phyloP scores from a whole-genome alignment of 2,888 invertebrate species.

The Apodemia zela region DNA sequence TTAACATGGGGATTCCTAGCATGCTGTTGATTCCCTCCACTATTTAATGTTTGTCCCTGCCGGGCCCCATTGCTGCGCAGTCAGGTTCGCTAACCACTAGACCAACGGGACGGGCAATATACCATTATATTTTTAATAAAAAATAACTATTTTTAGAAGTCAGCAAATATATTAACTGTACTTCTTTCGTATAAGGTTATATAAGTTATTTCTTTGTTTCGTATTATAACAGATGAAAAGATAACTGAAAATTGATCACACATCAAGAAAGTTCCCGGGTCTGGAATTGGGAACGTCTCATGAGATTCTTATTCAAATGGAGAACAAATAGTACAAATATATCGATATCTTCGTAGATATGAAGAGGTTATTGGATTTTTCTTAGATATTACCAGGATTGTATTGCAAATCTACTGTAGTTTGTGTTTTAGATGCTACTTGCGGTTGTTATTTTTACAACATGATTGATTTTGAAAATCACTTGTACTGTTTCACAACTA shows the following conservation, averaged over 20 bases:
- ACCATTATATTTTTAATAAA: too few species aligned
- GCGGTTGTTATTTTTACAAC: neutral
- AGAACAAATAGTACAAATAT: neutral
- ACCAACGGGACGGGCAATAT: too few species aligned
- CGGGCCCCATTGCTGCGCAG: too few species aligned
- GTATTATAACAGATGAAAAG: neutral
- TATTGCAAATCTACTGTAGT: neutral
- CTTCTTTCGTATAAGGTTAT: neutral
- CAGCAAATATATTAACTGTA: too few species aligned
- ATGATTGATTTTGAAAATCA: too few species aligned
- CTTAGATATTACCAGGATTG: neutral
- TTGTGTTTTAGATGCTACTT: neutral
- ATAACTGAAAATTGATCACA: neutral
- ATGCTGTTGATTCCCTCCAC: too few species aligned
- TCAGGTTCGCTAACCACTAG: too few species aligned
- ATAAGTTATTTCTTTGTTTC: neutral
- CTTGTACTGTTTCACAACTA: too few species aligned
- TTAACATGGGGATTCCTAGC: too few species aligned
- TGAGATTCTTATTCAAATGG: slow-evolving; percentile 11
- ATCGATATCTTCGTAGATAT: neutral
- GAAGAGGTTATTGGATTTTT: neutral
- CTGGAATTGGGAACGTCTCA: slow-evolving; percentile 3
- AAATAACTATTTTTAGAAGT: too few species aligned
- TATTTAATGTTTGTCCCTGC: too few species aligned
- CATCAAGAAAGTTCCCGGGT: neutral